phyloP scores from a whole-genome alignment of 2,797 vertebrate species.

The Crenichthys baileyi region DNA sequence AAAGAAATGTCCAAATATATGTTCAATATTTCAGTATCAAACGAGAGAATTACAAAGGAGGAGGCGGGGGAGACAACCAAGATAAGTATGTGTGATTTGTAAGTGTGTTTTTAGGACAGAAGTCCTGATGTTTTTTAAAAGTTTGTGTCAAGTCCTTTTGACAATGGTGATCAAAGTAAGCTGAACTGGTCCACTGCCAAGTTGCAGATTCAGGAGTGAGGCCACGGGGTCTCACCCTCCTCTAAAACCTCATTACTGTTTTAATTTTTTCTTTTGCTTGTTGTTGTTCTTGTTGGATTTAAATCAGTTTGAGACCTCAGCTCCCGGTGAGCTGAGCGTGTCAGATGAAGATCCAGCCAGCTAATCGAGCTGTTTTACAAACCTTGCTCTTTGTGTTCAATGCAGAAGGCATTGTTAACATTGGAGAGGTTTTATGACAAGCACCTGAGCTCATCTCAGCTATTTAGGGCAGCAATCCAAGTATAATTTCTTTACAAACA shows the following conservation, averaged over 20 bases:
- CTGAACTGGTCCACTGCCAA: conserved; percentile 84
- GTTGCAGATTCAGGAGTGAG: conserved; percentile 79
- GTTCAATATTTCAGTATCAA: conserved; percentile 83
- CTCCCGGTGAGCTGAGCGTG: conserved; percentile 75
- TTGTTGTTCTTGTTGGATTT: conserved; percentile 62
- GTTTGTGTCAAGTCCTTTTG: conserved; percentile 82
- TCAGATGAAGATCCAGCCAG: conserved; percentile 67
- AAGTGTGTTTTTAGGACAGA: conserved; percentile 84
- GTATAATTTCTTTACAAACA: conserved; percentile 65
- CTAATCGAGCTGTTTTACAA: conserved; percentile 69
- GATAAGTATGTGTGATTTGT: conserved; percentile 83
- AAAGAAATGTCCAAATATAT: conserved; percentile 81
- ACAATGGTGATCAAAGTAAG: conserved; percentile 81
- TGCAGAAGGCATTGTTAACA: conserved; percentile 68
- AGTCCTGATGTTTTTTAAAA: conserved; percentile 84
- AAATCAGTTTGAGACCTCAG: conserved; percentile 70
- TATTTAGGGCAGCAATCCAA: conserved; percentile 70
- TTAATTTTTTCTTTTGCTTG: conserved; percentile 42
- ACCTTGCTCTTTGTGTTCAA: conserved; percentile 68
- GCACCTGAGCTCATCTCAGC: conserved; percentile 75
- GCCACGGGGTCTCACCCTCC: conserved; percentile 72
- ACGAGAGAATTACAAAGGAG: conserved; percentile 79
- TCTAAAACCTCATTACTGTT: conserved; percentile 80
- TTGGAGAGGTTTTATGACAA: conserved; percentile 66
- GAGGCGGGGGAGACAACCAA: conserved; percentile 78